A percentile compares a stretch with the other conserved stretches of the same genome.
Evolutionary conservation across 2,113 vertebrate species (phyloP).

Genomic region (Cryptomyrus ogoouensis): DNA sequence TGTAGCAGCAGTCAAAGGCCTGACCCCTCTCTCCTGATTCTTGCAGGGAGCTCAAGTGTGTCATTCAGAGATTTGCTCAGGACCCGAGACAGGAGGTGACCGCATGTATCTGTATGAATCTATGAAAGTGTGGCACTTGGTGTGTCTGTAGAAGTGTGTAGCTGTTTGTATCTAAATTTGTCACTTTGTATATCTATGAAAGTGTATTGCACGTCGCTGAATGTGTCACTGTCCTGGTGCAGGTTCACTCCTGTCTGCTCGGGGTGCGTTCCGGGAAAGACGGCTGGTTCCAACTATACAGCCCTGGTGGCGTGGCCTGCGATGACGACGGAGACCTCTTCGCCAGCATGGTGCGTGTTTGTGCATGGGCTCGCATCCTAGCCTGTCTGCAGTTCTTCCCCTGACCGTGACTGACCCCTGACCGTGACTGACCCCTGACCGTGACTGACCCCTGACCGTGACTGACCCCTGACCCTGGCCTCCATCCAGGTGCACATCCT

Average conservation of each 20-base stretch:
- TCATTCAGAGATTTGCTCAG: slow-evolving; percentile 96
- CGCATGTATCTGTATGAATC: slow-evolving; percentile 30
- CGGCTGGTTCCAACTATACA: slow-evolving; percentile 98
- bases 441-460: too few species aligned
- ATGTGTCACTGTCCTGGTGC: not conserved
- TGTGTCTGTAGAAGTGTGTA: slow-evolving; percentile 1
- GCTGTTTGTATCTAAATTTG: slow-evolving; percentile 52
- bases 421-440: too few species aligned
- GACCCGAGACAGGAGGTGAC: slow-evolving; percentile 91
- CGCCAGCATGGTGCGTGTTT: slow-evolving; percentile 87
- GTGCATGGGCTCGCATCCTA: not conserved
- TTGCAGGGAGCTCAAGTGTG: slow-evolving; percentile 89
- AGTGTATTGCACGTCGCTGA: not conserved
- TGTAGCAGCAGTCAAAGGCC: not conserved
- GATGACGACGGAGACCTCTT: slow-evolving; percentile 97
- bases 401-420: not conserved
- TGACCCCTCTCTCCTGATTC: slow-evolving; percentile 15
- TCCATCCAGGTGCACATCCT: slow-evolving; percentile 85
- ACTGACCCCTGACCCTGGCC: not conserved
- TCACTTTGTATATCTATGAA: slow-evolving; percentile 43
- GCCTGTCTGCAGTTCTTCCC: not conserved
- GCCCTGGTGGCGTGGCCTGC: slow-evolving; percentile 92
- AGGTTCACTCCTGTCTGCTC: slow-evolving; percentile 97
- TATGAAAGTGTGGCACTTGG: slow-evolving; percentile 48
- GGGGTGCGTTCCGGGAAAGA: slow-evolving; percentile 96